Conservation (phyloP, 2,888 invertebrate genomes). For the Cyrtodaria siliqua region DNA sequence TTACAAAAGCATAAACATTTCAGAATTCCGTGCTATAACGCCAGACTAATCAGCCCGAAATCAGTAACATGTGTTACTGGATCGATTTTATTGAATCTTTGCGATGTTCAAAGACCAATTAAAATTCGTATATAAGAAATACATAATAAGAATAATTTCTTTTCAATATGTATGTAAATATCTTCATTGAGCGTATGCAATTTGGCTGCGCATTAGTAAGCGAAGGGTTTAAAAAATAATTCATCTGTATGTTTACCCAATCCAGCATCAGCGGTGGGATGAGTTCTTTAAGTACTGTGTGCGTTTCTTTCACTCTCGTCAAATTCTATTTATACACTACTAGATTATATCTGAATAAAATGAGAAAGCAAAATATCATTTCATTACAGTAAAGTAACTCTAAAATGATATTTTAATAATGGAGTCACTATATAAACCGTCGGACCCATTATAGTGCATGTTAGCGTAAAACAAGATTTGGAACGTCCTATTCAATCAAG, state of each 20-base stretch:
- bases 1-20: too few species aligned
- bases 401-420: constrained; percentile 35
- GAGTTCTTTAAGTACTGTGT: constrained; percentile 23
- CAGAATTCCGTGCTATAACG: too few species aligned
- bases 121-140: too few species aligned
- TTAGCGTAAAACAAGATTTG: constrained; percentile 57
- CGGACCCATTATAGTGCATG: constrained; percentile 30
- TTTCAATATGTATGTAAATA: constrained; percentile 2
- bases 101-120: too few species aligned
- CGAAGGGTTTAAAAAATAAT: too few species aligned
- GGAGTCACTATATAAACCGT: constrained; percentile 32
- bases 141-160: neutral
- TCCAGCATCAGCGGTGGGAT: too few species aligned
- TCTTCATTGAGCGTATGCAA: too few species aligned
- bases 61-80: too few species aligned
- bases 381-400: constrained; percentile 36
- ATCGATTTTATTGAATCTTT: too few species aligned
- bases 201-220: neutral
- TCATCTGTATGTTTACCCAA: too few species aligned
- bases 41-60: too few species aligned
- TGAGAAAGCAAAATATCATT: constrained; percentile 14
- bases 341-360: neutral
- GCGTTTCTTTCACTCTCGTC: neutral
- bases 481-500: constrained; percentile 13
- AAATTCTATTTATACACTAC: neutral